A percentile compares a stretch with the other conserved stretches of the same genome.
These are phyloP conservation scores for Paedocypris sp. DNA, from an alignment of 2,113 vertebrate species.

Conservation along the genomic window DNA sequence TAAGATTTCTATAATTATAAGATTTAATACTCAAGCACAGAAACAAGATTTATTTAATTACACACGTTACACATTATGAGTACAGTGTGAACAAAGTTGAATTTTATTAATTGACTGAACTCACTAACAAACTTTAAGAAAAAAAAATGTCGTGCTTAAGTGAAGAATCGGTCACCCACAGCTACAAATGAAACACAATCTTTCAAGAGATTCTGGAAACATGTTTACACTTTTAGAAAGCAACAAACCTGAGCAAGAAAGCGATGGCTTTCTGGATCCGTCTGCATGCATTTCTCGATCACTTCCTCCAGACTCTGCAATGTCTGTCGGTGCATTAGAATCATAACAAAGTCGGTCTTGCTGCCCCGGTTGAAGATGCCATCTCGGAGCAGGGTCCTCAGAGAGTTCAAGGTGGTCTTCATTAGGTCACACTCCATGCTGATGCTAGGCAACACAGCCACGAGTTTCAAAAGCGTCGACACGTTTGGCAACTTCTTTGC, in stretches of 20 bases:
- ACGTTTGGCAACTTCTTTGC: conserved; percentile 82
- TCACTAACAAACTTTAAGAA: too few relatives aligned
- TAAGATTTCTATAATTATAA: background rate
- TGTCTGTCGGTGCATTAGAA: conserved; percentile 75
- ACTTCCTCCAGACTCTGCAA: conserved; percentile 79
- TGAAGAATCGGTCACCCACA: too few relatives aligned
- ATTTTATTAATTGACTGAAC: too few relatives aligned
- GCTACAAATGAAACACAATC: too few relatives aligned
- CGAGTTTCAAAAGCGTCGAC: conserved; percentile 73
- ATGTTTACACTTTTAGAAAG: too few relatives aligned
- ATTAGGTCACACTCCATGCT: conserved; percentile 82
- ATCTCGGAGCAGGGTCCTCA: conserved; percentile 71
- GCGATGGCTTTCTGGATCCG: conserved; percentile 62
- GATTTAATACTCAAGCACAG: too few relatives aligned
- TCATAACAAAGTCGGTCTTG: conserved; percentile 70
- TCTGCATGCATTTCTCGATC: conserved; percentile 76
- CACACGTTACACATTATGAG: too few relatives aligned
- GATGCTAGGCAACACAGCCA: conserved; percentile 81
- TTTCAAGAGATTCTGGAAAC: too few relatives aligned
- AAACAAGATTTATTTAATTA: too few relatives aligned
- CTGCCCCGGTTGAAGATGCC: conserved; percentile 65
- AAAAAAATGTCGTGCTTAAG: too few relatives aligned
- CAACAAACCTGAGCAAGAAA: conserved; percentile 53
- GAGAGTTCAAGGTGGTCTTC: conserved; percentile 71
- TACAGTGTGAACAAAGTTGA: background rate